These are phyloP conservation scores for Glomeris marginata DNA, from an alignment of 2,888 invertebrate genomes.

Conservation along the genomic window DNA sequence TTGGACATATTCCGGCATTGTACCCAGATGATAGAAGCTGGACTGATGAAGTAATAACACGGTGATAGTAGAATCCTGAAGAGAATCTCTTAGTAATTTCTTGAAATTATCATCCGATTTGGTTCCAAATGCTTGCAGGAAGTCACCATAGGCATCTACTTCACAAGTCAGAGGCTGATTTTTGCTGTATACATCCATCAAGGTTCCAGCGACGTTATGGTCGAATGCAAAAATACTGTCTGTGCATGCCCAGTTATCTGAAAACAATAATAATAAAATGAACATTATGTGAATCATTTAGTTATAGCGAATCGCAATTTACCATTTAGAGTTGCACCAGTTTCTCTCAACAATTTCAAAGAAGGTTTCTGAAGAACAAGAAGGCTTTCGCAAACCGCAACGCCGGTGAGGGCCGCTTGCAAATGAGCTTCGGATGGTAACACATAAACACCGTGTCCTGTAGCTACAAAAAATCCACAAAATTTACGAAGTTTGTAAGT, in stretches of 20 bases:
- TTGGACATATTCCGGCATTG: slow-evolving; percentile 25
- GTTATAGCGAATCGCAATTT: background rate
- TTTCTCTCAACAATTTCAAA: slow-evolving; percentile 26
- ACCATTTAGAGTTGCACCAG: slow-evolving; percentile 26
- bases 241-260: slow-evolving; percentile 27
- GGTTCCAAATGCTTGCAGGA: slow-evolving; percentile 31
- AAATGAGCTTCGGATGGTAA: slow-evolving; percentile 17
- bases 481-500: too few relatives aligned
- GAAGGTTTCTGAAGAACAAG: slow-evolving; percentile 34
- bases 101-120: slow-evolving; percentile 23
- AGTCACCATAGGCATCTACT: slow-evolving; percentile 35
- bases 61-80: slow-evolving; percentile 24
- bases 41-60: slow-evolving; percentile 29
- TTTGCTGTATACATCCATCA: slow-evolving; percentile 24
- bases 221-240: slow-evolving; percentile 35
- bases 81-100: slow-evolving; percentile 23
- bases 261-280: background rate
- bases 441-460: slow-evolving; percentile 34
- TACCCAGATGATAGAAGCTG: slow-evolving; percentile 34
- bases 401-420: slow-evolving; percentile 11
- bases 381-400: slow-evolving; percentile 23
- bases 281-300: background rate
- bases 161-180: slow-evolving; percentile 28
- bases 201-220: slow-evolving; percentile 24
- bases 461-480: slow-evolving; percentile 7